Evolutionary conservation across 64 coral and sea anemone genomes (phyloP).

Genomic region (Montipora efflorescens): DNA sequence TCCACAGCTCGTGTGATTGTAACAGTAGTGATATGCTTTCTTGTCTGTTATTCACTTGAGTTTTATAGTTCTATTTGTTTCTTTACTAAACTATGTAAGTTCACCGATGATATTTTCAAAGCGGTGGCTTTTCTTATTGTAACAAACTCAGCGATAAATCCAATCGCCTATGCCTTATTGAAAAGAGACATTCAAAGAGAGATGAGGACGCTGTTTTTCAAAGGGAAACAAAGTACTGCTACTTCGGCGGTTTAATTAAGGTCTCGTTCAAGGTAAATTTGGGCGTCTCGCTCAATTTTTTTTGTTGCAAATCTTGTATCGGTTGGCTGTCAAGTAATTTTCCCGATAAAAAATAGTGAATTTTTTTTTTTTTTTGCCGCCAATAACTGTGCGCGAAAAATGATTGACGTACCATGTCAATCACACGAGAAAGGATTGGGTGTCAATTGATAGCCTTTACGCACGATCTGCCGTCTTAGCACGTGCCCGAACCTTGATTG

Average conservation of each 20-base stretch:
- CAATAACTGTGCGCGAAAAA: no score
- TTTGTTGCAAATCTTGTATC: no score
- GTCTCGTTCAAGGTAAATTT: no score
- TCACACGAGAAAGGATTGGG: no score
- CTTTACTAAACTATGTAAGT: conserved; percentile 12
- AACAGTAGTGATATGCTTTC: conserved; percentile 21
- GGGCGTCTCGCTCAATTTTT: no score
- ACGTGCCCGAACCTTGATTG: no score
- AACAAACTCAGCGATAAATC: conserved; percentile 28
- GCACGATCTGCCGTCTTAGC: no score
- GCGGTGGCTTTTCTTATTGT: conserved; percentile 25
- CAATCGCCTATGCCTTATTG: conserved; percentile 33
- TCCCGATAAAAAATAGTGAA: no score
- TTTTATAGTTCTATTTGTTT: conserved; percentile 22
- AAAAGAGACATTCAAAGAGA: conserved; percentile 38
- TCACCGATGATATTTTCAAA: background rate
- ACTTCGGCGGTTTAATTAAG: background rate
- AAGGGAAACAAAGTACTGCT: background rate
- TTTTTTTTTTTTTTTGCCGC: no score
- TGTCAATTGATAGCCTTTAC: no score
- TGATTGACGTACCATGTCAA: no score
- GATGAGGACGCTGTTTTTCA: background rate
- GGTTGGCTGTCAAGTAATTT: no score
- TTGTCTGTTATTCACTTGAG: conserved; percentile 17
- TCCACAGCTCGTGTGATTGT: background rate